Evolutionary conservation across 2,888 invertebrate species (phyloP).

Genomic region (Boloria selene): DNA sequence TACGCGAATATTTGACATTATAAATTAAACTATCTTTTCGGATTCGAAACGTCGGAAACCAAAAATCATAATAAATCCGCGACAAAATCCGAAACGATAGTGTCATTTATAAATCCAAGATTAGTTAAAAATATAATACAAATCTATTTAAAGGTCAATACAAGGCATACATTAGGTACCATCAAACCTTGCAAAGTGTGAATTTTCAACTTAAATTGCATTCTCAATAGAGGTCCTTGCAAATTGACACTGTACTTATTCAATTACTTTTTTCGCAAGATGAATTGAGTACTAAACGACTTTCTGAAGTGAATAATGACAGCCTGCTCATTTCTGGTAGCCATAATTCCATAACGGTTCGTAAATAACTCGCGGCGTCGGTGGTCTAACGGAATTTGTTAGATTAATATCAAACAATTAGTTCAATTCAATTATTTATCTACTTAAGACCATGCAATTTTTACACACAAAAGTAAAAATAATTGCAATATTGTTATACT

Average conservation of each 20-base stretch:
- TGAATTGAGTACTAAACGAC: constrained; percentile 33
- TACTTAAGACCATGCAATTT: too few species aligned
- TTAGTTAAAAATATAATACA: too few species aligned
- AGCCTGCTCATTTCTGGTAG: constrained; percentile 36
- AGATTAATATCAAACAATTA: constrained; percentile 31
- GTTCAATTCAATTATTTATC: not conserved
- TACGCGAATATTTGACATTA: too few species aligned
- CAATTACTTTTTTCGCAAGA: constrained; percentile 30
- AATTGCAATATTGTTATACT: too few species aligned
- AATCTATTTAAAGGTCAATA: too few species aligned
- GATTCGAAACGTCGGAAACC: too few species aligned
- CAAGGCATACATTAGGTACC: too few species aligned
- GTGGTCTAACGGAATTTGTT: constrained; percentile 39
- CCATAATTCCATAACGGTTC: constrained; percentile 40
- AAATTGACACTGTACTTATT: constrained; percentile 24
- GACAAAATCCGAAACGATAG: too few species aligned
- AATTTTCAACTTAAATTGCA: not conserved
- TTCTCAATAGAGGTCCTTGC: not conserved
- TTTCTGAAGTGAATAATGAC: constrained; percentile 40
- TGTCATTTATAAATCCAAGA: too few species aligned
- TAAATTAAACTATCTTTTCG: too few species aligned
- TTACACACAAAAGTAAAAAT: too few species aligned
- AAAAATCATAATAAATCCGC: too few species aligned
- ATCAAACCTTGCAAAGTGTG: not conserved
- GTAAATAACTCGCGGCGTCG: constrained; percentile 39